A percentile compares a stretch with the other conserved stretches of the same genome.
phyloP scores from a whole-genome alignment of 2,797 vertebrate genomes.

The Todus mexicanus region DNA sequence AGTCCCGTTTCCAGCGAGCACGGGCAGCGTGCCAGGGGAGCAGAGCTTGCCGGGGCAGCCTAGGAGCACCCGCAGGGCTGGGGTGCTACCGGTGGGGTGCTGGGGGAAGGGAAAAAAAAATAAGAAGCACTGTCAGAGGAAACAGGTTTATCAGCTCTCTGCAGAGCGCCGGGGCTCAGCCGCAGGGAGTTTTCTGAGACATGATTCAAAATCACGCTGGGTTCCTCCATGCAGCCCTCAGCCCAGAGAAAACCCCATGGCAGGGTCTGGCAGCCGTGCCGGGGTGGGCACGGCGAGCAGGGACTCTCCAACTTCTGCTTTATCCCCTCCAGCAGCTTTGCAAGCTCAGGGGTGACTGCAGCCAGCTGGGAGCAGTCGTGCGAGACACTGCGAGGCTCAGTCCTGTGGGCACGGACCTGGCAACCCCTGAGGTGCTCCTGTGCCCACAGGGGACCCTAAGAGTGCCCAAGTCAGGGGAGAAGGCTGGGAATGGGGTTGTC shows the following conservation, averaged over 20 bases:
- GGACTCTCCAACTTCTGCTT: background rate
- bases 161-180: background rate
- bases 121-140: background rate
- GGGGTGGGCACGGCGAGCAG: accelerated
- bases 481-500: accelerated
- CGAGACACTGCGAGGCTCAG: accelerated
- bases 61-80: accelerated
- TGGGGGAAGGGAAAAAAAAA: background rate
- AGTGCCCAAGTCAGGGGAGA: background rate
- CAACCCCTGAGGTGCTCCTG: background rate
- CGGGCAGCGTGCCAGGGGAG: accelerated
- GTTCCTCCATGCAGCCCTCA: background rate
- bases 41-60: accelerated
- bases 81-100: background rate
- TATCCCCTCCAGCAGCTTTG: background rate
- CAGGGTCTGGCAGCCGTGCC: accelerated
- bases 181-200: background rate
- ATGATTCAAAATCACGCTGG: background rate
- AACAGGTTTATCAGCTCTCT: background rate
- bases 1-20: accelerated
- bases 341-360: background rate
- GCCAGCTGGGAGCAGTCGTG: background rate
- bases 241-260: background rate
- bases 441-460: background rate
- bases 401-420: accelerated